Conservation (phyloP, 2,113 vertebrate genomes). For the Odontophorus gujanensis region DNA sequence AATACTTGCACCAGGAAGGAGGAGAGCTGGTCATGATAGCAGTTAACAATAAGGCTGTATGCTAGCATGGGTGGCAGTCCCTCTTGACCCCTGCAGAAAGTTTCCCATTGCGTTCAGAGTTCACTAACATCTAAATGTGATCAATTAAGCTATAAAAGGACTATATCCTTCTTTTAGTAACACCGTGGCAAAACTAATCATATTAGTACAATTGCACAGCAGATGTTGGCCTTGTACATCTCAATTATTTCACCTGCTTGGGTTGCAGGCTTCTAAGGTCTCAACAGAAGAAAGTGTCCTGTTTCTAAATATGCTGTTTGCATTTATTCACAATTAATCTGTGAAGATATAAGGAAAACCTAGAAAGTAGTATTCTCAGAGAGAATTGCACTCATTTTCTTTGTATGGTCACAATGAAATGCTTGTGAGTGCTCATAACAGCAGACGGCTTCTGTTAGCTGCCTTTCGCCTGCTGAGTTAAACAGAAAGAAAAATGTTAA, state of each 20-base stretch:
- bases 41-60: neutral
- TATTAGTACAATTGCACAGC: slow-evolving; percentile 19
- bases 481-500: slow-evolving; percentile 74
- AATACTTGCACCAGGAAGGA: neutral
- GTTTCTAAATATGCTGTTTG: slow-evolving; percentile 31
- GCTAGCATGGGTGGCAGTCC: neutral
- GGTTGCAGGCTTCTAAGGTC: neutral
- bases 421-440: slow-evolving; percentile 54
- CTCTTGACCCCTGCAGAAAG: slow-evolving; percentile 16
- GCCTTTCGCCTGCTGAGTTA: slow-evolving; percentile 68
- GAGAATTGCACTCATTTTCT: slow-evolving; percentile 15
- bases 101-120: slow-evolving; percentile 16
- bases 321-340: slow-evolving; percentile 15
- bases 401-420: slow-evolving; percentile 12
- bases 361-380: slow-evolving; percentile 27
- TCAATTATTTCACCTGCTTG: slow-evolving; percentile 67
- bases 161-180: slow-evolving; percentile 35
- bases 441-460: slow-evolving; percentile 61
- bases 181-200: slow-evolving; percentile 45
- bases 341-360: slow-evolving; percentile 28
- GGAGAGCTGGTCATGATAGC: neutral
- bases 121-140: slow-evolving; percentile 30
- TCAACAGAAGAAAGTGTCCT: neutral
- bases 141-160: slow-evolving; percentile 35
- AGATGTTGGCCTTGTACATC: slow-evolving; percentile 19